A percentile compares a stretch with the other conserved stretches of the same genome.
phyloP scores from a whole-genome alignment of 2,888 invertebrate genomes.

The Mesorhabditis sp. region DNA sequence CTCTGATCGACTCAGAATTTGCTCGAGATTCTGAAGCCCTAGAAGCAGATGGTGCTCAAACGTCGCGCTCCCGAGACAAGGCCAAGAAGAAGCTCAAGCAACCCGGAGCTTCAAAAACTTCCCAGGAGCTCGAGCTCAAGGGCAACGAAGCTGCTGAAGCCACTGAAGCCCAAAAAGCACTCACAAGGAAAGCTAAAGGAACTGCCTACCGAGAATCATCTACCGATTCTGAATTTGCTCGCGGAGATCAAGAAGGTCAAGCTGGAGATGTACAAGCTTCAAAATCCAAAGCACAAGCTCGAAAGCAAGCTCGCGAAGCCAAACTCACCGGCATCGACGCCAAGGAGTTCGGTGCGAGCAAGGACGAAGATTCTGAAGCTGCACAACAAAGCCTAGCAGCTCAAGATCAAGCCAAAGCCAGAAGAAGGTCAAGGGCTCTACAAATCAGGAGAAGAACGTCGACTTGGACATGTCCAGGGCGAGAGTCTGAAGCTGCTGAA shows the following conservation, averaged over 20 bases:
- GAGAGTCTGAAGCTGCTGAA: constrained; percentile 5
- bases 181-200: neutral
- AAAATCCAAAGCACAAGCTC: neutral
- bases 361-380: too few species aligned
- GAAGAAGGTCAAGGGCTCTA: neutral
- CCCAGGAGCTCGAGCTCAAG: neutral
- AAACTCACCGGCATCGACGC: too few species aligned
- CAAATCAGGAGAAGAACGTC: constrained; percentile 1
- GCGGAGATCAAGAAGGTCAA: neutral
- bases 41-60: too few species aligned
- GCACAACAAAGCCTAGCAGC: too few species aligned
- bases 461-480: constrained; percentile 14
- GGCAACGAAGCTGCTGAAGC: neutral
- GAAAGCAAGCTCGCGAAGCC: too few species aligned
- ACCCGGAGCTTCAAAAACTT: neutral
- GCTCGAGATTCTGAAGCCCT: too few species aligned
- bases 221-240: neutral
- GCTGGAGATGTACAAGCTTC: neutral
- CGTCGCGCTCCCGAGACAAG: too few species aligned
- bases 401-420: too few species aligned
- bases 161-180: neutral
- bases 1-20: too few species aligned
- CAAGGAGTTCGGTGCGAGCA: too few species aligned
- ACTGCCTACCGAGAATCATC: neutral
- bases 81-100: neutral